Evolutionary conservation across 1,140 invertebrate genomes (phyloP).

Genomic region (Procambarus virginalis): DNA sequence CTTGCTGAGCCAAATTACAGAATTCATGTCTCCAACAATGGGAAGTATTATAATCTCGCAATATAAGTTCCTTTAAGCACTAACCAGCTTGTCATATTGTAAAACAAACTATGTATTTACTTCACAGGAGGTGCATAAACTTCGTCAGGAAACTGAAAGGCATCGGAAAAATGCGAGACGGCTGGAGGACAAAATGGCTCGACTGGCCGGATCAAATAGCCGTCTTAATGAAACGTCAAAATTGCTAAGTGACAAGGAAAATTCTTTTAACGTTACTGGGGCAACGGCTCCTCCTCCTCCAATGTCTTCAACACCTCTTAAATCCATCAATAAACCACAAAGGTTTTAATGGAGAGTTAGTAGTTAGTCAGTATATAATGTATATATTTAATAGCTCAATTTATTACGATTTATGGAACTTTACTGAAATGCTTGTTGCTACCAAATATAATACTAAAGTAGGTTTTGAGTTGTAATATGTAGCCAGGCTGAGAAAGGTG

Average conservation of each 20-base stretch:
- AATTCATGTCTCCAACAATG: too few species aligned
- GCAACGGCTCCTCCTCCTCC: neutral
- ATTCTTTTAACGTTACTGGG: neutral
- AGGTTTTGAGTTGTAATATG: too few species aligned
- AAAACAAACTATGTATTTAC: neutral
- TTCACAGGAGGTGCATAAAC: conserved; percentile 63
- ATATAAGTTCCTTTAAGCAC: too few species aligned
- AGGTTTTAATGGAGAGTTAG: conserved; percentile 12
- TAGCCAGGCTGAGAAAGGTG: too few species aligned
- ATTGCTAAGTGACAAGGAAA: neutral
- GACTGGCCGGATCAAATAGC: conserved; percentile 18
- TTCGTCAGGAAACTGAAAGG: conserved; percentile 59
- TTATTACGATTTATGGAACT: too few species aligned
- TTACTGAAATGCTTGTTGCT: too few species aligned
- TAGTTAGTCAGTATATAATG: too few species aligned
- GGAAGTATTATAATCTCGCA: too few species aligned
- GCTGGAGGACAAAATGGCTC: conserved; percentile 57
- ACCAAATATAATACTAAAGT: too few species aligned
- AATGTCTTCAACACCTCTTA: conserved; percentile 52
- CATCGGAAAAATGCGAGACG: conserved; percentile 56
- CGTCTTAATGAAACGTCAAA: conserved; percentile 31
- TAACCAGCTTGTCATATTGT: too few species aligned
- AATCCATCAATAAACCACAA: conserved; percentile 49
- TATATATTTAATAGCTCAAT: too few species aligned
- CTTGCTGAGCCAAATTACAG: too few species aligned